Evolutionary conservation across 2,888 invertebrate genomes (phyloP).

Genomic region (Metacarcinus magister): DNA sequence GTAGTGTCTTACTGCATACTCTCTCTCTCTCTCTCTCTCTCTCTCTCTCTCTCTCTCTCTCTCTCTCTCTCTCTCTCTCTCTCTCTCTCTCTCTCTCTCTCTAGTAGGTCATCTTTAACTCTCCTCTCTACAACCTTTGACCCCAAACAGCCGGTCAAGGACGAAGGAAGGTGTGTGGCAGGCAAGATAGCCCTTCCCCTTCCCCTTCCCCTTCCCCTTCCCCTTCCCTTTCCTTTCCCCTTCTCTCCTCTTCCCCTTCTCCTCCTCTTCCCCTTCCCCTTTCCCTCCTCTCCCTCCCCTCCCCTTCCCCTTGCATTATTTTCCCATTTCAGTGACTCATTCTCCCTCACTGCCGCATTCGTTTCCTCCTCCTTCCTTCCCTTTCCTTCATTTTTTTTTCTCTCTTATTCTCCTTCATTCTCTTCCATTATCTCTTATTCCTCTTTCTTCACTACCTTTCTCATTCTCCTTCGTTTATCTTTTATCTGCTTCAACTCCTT

Average conservation of each 20-base stretch:
- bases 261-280: background rate
- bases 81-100: conserved; percentile 11
- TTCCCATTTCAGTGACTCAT: background rate
- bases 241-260: background rate
- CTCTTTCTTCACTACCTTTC: background rate
- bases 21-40: too few species aligned
- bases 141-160: background rate
- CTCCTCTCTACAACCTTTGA: conserved; percentile 1
- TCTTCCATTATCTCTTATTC: background rate
- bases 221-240: background rate
- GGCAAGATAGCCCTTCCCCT: background rate
- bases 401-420: background rate
- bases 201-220: background rate
- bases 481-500: background rate
- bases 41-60: too few species aligned
- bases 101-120: conserved; percentile 34
- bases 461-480: background rate
- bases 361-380: background rate
- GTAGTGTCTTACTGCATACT: too few species aligned
- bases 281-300: too few species aligned
- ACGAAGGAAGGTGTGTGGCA: conserved; percentile 1
- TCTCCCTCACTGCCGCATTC: background rate
- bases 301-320: background rate
- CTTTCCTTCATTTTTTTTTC: background rate
- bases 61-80: conserved; percentile 33